These are phyloP conservation scores for Halisarca cf. caerulea DNA, from an alignment of 37 sponge, comb jelly and placozoan species.

Conservation along the genomic window DNA sequence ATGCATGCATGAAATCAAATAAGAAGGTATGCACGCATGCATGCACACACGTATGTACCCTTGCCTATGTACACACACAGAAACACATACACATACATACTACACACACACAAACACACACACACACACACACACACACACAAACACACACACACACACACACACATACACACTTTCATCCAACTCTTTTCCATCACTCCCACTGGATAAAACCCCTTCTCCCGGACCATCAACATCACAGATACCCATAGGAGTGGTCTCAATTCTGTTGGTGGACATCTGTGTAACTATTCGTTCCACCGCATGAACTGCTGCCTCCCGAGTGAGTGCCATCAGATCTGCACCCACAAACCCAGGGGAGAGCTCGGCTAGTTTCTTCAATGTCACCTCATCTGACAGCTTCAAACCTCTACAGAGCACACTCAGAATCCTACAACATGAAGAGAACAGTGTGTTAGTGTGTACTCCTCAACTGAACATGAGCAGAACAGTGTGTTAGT, in stretches of 20 bases:
- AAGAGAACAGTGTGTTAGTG: background rate
- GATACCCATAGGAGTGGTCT: background rate
- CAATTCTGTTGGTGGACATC: background rate
- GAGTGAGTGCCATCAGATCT: conserved; percentile 79
- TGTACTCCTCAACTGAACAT: background rate
- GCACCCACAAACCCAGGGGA: conserved; percentile 94
- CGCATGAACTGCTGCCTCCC: conserved; percentile 77
- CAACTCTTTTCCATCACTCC: background rate
- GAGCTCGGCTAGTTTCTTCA: conserved; percentile 60
- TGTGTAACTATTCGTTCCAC: conserved; percentile 27
- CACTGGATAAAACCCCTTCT: background rate
- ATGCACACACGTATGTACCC: no score
- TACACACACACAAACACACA: no score
- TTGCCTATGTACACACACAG: no score
- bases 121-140: no score
- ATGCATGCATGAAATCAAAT: background rate
- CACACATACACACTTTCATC: conserved; percentile 1
- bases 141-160: no score
- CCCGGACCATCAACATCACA: background rate
- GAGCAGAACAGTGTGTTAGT: background rate
- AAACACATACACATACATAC: no score
- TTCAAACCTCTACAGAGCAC: conserved; percentile 76
- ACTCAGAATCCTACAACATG: conserved; percentile 61
- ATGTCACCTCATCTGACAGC: conserved; percentile 65
- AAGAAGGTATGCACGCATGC: background rate